Evolutionary conservation across 2,888 invertebrate species (phyloP), one percentile per base, ranked within the genome.

Genomic region (Clivina fossor): DNA sequence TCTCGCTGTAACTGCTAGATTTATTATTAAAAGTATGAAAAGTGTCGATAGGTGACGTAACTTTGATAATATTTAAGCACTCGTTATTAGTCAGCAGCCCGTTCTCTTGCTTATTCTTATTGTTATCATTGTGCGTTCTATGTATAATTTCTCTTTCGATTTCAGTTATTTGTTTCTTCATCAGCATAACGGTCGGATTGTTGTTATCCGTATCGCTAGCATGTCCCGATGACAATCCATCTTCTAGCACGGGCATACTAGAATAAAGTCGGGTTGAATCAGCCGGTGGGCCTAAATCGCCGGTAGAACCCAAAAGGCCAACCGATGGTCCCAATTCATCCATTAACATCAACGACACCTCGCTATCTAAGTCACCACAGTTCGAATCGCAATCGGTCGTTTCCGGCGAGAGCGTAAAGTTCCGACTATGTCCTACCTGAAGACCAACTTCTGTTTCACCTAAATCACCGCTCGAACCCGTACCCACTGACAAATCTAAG

Each of bases 191-290:
- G n/a, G 84, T 83, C 15, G 84, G 86, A 73, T 90, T 91, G 69
- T 91, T 90, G 71, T 91, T 91, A 75, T 95, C 95, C 0, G 86
- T 89, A 69, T 95, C 95, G 60, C 93, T 93, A 1, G 88, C 92
- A 70, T 94, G 94, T 2, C 94, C 94, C 28, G 94, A 94, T 1
- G 94, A 94, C 55, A 96, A 77, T 0, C 94, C 95, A 73, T 96
- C 96, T 71, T 95, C 94, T 37, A 96, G 82, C 11, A 93, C 87
- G 0, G 96, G 96, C 88, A 96, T 89, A 65, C 84, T 85, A 44
- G 84, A 84, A 74, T 80, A 88, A 74, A 82, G 80, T 71, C 82
- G 80, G 30, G 84, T 77, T 66, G 82, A 81, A 69, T 83, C 83
- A 35, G 80, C 80, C 63, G 80, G 81, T 58, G 81, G 80, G 35